Evolutionary conservation across 2,888 invertebrate species (phyloP).

Genomic region (Ceramica pisi): DNA sequence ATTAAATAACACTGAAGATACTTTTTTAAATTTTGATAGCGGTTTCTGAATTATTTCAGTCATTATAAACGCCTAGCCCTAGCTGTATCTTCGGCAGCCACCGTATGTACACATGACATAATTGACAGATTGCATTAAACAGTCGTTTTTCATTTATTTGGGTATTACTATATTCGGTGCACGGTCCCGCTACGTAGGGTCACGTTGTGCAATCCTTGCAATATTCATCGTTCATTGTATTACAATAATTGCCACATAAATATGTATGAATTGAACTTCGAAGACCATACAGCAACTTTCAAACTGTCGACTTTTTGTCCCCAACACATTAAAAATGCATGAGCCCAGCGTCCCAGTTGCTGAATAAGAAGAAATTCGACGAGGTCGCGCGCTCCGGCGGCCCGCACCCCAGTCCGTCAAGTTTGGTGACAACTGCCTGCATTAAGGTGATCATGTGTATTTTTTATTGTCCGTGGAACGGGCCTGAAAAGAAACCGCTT

Average conservation of each 20-base stretch:
- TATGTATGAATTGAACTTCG: constrained; percentile 85
- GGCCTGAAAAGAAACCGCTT: constrained; percentile 34
- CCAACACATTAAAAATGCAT: constrained; percentile 84
- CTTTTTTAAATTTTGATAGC: not conserved
- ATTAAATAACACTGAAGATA: not conserved
- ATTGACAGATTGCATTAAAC: constrained; percentile 55
- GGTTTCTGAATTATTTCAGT: not conserved
- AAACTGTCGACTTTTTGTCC: constrained; percentile 85
- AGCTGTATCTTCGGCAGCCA: not conserved
- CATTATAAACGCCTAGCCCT: not conserved
- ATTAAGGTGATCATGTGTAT: constrained; percentile 63
- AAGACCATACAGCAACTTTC: constrained; percentile 81
- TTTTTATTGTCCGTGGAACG: constrained; percentile 57
- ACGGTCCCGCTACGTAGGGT: constrained; percentile 68
- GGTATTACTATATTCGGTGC: constrained; percentile 68
- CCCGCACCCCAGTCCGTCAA: constrained; percentile 65
- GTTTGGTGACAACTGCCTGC: constrained; percentile 63
- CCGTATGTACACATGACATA: constrained; percentile 29
- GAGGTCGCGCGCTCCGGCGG: constrained; percentile 68
- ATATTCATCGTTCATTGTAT: constrained; percentile 87
- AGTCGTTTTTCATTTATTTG: constrained; percentile 60
- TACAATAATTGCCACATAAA: constrained; percentile 87
- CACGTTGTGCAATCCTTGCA: constrained; percentile 79
- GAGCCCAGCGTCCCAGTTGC: constrained; percentile 72
- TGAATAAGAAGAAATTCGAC: constrained; percentile 72